phyloP scores from a whole-genome alignment of 2,888 invertebrate species.

The Drosophila mulleri region DNA sequence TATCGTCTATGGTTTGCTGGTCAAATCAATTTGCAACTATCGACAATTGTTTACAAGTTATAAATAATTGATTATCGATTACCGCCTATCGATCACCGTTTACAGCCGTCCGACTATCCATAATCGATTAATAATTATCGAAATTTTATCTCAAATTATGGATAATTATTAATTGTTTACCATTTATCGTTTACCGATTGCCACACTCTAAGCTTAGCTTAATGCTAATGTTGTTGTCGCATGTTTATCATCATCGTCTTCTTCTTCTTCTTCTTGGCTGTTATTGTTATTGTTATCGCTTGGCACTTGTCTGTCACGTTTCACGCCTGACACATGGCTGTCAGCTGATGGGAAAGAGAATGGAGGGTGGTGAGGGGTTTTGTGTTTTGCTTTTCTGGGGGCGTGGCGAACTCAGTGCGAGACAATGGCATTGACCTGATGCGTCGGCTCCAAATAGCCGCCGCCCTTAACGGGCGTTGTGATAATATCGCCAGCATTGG shows the following conservation, averaged over 20 bases:
- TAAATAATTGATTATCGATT: conserved; percentile 9
- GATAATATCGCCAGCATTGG: conserved; percentile 91
- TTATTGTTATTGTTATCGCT: conserved; percentile 18
- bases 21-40: not conserved
- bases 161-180: conserved; percentile 9
- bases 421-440: conserved; percentile 59
- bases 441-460: conserved; percentile 54
- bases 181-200: conserved; percentile 21
- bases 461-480: conserved; percentile 86
- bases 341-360: conserved; percentile 3
- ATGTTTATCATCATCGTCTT: not conserved
- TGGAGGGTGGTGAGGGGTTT: not conserved
- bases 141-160: not conserved
- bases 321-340: conserved; percentile 6
- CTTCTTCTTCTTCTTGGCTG: conserved; percentile 7
- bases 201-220: conserved; percentile 27
- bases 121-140: conserved; percentile 5
- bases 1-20: not conserved
- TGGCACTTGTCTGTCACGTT: conserved; percentile 32
- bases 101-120: not conserved
- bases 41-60: not conserved
- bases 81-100: conserved; percentile 11
- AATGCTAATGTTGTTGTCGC: conserved; percentile 18
- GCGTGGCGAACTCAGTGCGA: conserved; percentile 32
- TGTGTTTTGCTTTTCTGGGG: not conserved